Evolutionary conservation across 2,888 invertebrate species (phyloP), one percentile per base, ranked within the genome.

Genomic region (Dryocosmus kuriphilus): DNA sequence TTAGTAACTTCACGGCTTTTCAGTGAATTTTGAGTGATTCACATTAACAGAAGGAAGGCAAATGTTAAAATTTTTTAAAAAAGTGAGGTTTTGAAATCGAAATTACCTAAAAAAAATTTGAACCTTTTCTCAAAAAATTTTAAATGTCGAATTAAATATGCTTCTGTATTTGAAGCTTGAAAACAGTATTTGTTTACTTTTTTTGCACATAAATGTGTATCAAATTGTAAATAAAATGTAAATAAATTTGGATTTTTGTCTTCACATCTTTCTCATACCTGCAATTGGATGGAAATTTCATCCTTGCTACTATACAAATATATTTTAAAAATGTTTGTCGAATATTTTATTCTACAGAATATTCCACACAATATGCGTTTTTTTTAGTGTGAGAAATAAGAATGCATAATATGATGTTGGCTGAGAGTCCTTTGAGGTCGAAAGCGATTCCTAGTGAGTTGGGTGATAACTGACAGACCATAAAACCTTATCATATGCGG

Each of bases 401-500:
- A 38, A 65, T 38, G 35, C 63, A 65, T 65, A 38, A 65, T 65
- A 38, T 65, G 9, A 57, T 57, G 55, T 24, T 24, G 35, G 35
- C 14, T 22, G 14, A 65, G 16, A 65, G 65, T 65, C 16, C 65
- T 41, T 65, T 65, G 65, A n/a, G 73, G 55, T 30, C 32, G 8
- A 51, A 24, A 32, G 57, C 73, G 38, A 63, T 74, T 78, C 74
- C 35, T 65, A 32, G 24, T 7, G 9, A 77, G 81, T 80, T 79
- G 79, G 65, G 14, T 79, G 84, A 87, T 89, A 89, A 90, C 85
- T 88, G 90, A 89, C 89, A 85, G 87, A 88, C 83, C 87, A 85
- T 90, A 90, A 90, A 90, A 88, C 83, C 85, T 90, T 90, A 90
- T 90, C 90, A 84, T n/a, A n/a, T n/a, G n/a, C n/a, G n/a, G n/a